Evolutionary conservation across 2,888 invertebrate genomes (phyloP), one percentile per base, ranked within the genome.

Genomic region (Tenthredo distinguenda): DNA sequence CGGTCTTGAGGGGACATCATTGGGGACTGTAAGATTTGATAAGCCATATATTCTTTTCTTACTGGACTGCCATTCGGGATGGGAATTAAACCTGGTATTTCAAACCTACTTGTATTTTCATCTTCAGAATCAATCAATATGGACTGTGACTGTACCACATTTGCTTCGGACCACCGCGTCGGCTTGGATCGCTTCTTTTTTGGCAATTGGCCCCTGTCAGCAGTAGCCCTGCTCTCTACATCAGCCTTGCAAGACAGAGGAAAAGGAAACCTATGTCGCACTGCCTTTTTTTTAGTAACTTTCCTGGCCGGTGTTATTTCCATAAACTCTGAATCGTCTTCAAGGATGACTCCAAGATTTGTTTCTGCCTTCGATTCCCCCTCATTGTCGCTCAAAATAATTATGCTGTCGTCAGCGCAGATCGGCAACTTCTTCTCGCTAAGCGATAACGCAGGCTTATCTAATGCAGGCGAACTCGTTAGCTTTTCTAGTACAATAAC

Each of bases 321-420:
- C 7, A n/a, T 18, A 6, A 34, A 40, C 21, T 82, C 12, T 65
- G 65, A 15, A 79, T 50, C 62, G 5, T 40, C 21, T n/a, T 81
- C 58, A 0, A 26, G 34, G 18, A 65, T 31, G 21, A 31, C 21
- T 65, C n/a, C 18, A 6, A 34, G 37, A 34, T 58, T 47, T 0
- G 0, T 43, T 21, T 26, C 26, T 31, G 18, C 18, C 47, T 68
- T 62, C 1, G 68, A 50, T 37, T 68, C 62, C 10, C 1, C 79
- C 85, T 87, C 88, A 47, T 86, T 88, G 50, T 90, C 90, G 18
- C 88, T 90, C 76, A 90, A 79, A 77, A 89, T 21, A 76, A 90
- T 89, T 47, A 90, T 3, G 18, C 87, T 89, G 26, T 90, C 87
- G 72, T 85, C 81, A 12, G 37, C 12, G 62, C 21, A n/a, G 10